Evolutionary conservation across 2,888 invertebrate genomes (phyloP).

Genomic region (Harmothoe impar): DNA sequence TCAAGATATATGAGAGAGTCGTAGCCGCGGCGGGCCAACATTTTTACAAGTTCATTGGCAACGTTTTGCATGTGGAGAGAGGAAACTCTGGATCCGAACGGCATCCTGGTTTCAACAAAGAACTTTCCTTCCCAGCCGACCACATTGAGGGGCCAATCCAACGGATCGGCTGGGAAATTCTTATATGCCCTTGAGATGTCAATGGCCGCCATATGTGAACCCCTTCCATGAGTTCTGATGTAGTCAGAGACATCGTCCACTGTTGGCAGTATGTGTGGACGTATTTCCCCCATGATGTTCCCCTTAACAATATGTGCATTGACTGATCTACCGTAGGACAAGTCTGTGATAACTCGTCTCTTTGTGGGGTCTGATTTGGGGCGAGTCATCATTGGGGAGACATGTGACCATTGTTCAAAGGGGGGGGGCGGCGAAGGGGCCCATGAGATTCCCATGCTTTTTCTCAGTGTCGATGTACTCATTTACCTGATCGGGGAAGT

Average conservation of each 20-base stretch:
- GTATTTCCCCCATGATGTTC: not conserved
- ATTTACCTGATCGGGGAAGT: no score
- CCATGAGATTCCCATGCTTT: not conserved
- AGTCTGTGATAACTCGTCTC: not conserved
- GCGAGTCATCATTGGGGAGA: not conserved
- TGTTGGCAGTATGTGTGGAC: not conserved
- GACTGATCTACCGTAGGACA: no score
- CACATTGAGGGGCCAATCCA: not conserved
- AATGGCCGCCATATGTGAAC: not conserved
- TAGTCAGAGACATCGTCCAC: not conserved
- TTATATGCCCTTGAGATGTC: not conserved
- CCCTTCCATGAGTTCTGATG: not conserved
- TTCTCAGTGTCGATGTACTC: not conserved
- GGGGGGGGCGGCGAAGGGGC: not conserved
- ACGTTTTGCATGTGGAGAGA: not conserved
- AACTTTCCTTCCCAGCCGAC: not conserved
- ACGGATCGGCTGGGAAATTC: not conserved
- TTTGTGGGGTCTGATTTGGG: not conserved
- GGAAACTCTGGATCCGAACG: not conserved
- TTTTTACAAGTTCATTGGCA: not conserved
- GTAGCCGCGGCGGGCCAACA: not conserved
- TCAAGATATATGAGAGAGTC: not conserved
- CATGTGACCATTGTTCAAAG: not conserved
- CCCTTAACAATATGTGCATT: slow-evolving; percentile 12
- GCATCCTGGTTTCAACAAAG: not conserved